Evolutionary conservation across 2,113 vertebrate genomes (phyloP).

Genomic region (Melospiza melodia): DNA sequence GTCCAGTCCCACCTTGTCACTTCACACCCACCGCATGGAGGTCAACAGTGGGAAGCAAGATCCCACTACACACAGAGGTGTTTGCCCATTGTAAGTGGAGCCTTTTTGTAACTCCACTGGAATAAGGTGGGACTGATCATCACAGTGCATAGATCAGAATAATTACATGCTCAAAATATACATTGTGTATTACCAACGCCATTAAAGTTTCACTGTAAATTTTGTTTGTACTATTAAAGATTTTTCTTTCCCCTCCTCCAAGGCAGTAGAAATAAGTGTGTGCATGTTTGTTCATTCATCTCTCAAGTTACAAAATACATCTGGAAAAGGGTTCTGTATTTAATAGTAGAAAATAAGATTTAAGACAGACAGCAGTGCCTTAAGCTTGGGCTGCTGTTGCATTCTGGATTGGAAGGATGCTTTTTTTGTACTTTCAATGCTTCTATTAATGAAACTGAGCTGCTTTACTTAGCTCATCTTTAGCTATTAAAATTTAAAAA

Average conservation of each 20-base stretch:
- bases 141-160: background rate
- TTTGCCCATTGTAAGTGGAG: background rate
- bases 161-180: background rate
- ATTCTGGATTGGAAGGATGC: background rate
- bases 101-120: background rate
- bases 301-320: background rate
- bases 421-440: background rate
- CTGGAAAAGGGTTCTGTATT: background rate
- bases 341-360: background rate
- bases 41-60: background rate
- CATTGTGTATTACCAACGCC: background rate
- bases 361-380: background rate
- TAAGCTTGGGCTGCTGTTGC: background rate
- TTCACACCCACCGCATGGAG: background rate
- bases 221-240: background rate
- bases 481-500: background rate
- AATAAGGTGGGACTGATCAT: background rate
- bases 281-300: background rate
- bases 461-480: background rate
- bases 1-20: background rate
- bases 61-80: background rate
- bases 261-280: background rate
- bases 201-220: background rate
- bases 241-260: background rate
- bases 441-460: background rate